Evolutionary conservation across 2,888 invertebrate genomes (phyloP).

Genomic region (Orthonychiurus folsomi): DNA sequence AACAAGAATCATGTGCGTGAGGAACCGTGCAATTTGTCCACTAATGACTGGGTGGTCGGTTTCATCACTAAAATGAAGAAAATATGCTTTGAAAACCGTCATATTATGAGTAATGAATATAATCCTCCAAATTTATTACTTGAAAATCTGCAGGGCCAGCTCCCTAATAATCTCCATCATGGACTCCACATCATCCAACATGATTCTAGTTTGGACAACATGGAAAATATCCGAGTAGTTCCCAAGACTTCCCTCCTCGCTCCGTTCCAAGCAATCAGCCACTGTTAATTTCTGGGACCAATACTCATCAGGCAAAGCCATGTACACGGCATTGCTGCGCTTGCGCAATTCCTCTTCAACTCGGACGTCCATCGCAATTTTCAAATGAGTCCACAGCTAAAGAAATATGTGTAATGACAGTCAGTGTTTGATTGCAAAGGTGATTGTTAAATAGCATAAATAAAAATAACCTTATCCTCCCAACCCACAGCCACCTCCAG

Average conservation of each 20-base stretch:
- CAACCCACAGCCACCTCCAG: conserved; percentile 30
- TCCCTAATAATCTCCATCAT: neutral
- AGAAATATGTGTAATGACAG: conserved; percentile 6
- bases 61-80: conserved; percentile 16
- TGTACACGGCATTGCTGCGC: conserved; percentile 16
- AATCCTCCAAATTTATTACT: too few relatives aligned
- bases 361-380: conserved; percentile 24
- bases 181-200: conserved; percentile 24
- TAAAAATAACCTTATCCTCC: conserved; percentile 32
- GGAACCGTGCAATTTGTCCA: conserved; percentile 28
- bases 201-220: conserved; percentile 15
- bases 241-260: conserved; percentile 11
- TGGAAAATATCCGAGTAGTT: neutral
- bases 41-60: conserved; percentile 22
- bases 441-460: neutral
- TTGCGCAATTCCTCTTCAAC: conserved; percentile 25
- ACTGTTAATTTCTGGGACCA: conserved; percentile 28
- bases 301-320: conserved; percentile 28
- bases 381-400: conserved; percentile 33
- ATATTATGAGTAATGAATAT: too few relatives aligned
- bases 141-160: neutral
- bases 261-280: conserved; percentile 22
- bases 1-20: conserved; percentile 31
- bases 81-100: too few relatives aligned
- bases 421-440: neutral